A percentile compares a stretch with the other conserved stretches of the same genome.
These are phyloP conservation scores for Hypotaenidia philippensis DNA, from an alignment of 2,797 vertebrate genomes.

Conservation along the genomic window DNA sequence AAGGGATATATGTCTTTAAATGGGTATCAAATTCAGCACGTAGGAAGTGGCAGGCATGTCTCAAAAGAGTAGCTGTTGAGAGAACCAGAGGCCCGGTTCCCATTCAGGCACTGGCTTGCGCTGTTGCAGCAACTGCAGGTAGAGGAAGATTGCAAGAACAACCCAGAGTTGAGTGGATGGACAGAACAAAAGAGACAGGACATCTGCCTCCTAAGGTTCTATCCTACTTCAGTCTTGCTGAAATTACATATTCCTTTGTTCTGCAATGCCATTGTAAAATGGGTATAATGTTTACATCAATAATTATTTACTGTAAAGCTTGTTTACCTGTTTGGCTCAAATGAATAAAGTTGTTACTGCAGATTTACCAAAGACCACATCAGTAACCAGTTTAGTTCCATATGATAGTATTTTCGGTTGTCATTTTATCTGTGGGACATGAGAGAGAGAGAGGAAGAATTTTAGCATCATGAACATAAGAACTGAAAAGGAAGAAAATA, in stretches of 20 bases:
- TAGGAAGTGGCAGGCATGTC: neutral
- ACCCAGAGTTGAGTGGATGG: neutral
- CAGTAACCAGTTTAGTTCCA: neutral
- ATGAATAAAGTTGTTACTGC: neutral
- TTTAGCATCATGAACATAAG: neutral
- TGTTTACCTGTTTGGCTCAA: neutral
- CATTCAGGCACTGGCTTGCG: neutral
- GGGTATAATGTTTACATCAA: neutral
- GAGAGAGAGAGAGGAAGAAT: neutral
- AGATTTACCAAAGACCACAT: neutral
- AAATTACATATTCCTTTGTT: neutral
- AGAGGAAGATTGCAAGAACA: neutral
- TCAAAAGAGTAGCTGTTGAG: neutral
- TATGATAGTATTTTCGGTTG: neutral
- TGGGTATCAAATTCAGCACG: neutral
- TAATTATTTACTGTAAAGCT: neutral
- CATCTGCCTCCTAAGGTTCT: neutral
- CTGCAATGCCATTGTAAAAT: neutral
- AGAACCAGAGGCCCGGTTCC: neutral
- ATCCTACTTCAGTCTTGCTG: neutral
- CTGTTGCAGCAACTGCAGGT: fast-evolving
- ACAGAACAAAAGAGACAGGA: neutral
- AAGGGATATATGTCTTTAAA: neutral
- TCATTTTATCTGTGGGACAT: neutral
- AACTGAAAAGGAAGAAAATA: neutral